A percentile compares a stretch with the other conserved stretches of the same genome.
Conservation (phyloP, 1,140 invertebrate genomes). For the Drosophila truncata region DNA sequence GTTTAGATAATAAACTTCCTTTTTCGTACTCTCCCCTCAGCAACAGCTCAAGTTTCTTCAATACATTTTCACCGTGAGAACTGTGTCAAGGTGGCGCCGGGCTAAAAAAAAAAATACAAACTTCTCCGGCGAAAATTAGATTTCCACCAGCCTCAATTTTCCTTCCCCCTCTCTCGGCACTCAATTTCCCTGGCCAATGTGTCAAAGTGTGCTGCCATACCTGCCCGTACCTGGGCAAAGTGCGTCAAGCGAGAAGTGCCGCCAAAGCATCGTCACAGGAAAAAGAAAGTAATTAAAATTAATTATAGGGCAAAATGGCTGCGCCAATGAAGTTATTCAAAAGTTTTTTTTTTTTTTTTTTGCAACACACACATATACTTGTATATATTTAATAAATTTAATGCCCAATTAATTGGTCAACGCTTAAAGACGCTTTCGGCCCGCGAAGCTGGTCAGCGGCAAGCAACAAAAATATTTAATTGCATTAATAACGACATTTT, state of each 20-base stretch:
- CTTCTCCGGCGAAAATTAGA: slow-evolving; percentile 34
- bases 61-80: slow-evolving; percentile 15
- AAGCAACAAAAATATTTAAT: slow-evolving; percentile 40
- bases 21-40: not conserved
- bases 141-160: slow-evolving; percentile 22
- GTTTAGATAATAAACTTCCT: slow-evolving; percentile 14
- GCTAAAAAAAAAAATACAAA: slow-evolving; percentile 8
- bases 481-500: slow-evolving; percentile 59
- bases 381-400: slow-evolving; percentile 29
- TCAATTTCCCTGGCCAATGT: slow-evolving; percentile 35
- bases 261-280: slow-evolving; percentile 17
- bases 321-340: slow-evolving; percentile 41
- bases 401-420: slow-evolving; percentile 48
- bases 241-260: not conserved
- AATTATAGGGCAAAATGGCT: slow-evolving; percentile 49
- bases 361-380: not conserved
- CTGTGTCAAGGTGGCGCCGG: slow-evolving; percentile 37
- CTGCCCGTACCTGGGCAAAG: slow-evolving; percentile 23
- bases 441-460: slow-evolving; percentile 25
- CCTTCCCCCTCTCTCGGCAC: not conserved
- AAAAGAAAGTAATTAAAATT: slow-evolving; percentile 59
- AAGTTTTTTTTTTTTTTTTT: slow-evolving; percentile 24
- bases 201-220: slow-evolving; percentile 31
- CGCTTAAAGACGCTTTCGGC: slow-evolving; percentile 32
- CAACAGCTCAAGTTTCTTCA: slow-evolving; percentile 16